Evolutionary conservation across 2,888 invertebrate species (phyloP), one percentile per base, ranked within the genome.

Genomic region (Atethmia centrago): DNA sequence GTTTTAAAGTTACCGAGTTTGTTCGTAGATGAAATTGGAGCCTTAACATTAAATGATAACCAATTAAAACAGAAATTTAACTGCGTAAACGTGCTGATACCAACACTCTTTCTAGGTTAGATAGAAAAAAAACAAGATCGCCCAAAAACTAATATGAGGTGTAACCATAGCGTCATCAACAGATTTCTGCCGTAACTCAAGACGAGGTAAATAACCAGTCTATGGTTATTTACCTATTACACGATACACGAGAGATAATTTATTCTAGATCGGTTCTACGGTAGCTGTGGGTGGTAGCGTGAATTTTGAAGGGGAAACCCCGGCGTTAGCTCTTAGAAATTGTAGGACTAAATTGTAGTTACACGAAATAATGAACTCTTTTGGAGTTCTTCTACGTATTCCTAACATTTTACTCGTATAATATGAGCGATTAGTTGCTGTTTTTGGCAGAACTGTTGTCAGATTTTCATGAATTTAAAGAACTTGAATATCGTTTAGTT

Each of bases 181-280:
- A 80, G 75, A 69, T 74, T 61, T 31, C 21, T 21, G 42, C 59
- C 4, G 45, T 64, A 59, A 72, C 36, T 63, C 31, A 40, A 36
- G 45, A 40, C 21, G 14, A 10, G 16, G 47, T n/a, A n/a, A n/a
- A n/a, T n/a, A n/a, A n/a, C n/a, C n/a, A n/a, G n/a, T n/a, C n/a
- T n/a, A n/a, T 14, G 19, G 14, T 19, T 65, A 55, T 62, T 56
- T 80, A 74, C 14, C 16, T 36, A 53, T 42, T 67, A 68, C 21
- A 25, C 42, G 59, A 31, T 66, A 68, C 31, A 36, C 21, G 28
- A 45, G 0, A 31, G 36, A 53, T 21, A 42, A 53, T 28, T 51
- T 53, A 59, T 51, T 58, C 28, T 25, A 45, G 45, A 40, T 51
- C 28, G n/a, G 3, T 68, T 68, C 31, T 42, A 56, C n/a, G 28